Base-by-base conservation (phyloP, 2,797 vertebrate genomes). In the Martes flavigula region DNA sequence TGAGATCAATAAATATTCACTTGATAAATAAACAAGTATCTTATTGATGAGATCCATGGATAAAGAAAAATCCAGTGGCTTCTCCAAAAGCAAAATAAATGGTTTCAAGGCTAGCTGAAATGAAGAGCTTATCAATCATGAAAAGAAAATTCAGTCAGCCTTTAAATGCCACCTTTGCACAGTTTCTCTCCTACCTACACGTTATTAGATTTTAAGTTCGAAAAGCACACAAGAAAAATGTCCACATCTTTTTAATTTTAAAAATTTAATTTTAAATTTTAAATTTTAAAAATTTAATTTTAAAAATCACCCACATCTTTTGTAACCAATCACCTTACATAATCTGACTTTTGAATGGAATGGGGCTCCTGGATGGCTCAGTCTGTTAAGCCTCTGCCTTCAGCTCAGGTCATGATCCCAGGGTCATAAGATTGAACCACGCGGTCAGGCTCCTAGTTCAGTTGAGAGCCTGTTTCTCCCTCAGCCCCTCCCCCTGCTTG, bases 221-320 rank as follows among this genome's bases (percentile, higher is more conserved):
- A 92, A 96, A 97, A 86, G 2, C 90, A 7, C 70, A 94, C 35
- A 91, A 82, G 73, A 94, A 96, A 96, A 32, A 84, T 83, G 60
- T 23, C 68, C 51, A 18, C 5, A 18, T 54, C 15, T 18, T 54
- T 17, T 54, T 54, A 54, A 54, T 54, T 54, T 54, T 17, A 18
- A 54, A 54, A 54, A 96, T 43, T 91, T 66, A 87, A 92, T 35
- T 8, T 93, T 11, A 38, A 38, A 38, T 4, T 38, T 38, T 38
- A 38, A 46, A 38, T 38, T 38, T 38, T 38, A 38, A 46, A 46
- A 46, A 96, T 43, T 91, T 66, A 87, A 92, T 35, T 8, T 93
- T 78, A 94, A 96, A 91, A 97, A 88, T 68, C 75, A 96, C 32
- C 27, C 18, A 56, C 12, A 87, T 46, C 40, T 91, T 95, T 83